phyloP scores from a whole-genome alignment of 2,797 vertebrate species.

The Fundulus diaphanus region DNA sequence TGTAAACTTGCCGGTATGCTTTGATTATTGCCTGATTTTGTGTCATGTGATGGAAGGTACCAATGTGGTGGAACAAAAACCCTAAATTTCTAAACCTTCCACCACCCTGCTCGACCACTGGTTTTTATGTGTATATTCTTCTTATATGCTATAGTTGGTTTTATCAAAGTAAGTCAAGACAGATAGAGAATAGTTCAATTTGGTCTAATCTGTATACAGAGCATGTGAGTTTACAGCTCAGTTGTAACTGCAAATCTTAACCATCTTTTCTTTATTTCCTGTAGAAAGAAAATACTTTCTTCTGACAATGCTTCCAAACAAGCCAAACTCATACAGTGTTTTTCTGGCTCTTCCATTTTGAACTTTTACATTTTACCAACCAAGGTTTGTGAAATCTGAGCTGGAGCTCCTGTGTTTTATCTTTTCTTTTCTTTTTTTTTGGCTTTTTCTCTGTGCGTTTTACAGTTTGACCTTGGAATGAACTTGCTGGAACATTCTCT shows the following conservation, averaged over 20 bases:
- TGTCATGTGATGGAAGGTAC: background rate
- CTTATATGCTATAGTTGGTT: background rate
- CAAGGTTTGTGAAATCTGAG: background rate
- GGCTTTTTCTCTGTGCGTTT: background rate
- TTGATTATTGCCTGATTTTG: background rate
- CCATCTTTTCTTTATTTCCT: background rate
- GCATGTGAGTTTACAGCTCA: background rate
- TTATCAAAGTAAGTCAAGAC: background rate
- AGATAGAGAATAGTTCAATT: background rate
- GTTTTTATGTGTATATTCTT: background rate
- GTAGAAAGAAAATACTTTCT: background rate
- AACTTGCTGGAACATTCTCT: conserved; percentile 3
- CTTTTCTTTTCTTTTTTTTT: too few relatives aligned
- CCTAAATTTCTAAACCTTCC: background rate
- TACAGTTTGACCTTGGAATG: conserved; percentile 1
- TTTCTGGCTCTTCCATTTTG: background rate
- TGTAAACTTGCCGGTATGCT: background rate
- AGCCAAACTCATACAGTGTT: background rate
- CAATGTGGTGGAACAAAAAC: background rate
- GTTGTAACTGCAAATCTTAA: background rate
- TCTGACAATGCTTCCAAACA: background rate
- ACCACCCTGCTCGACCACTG: background rate
- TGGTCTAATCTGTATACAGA: background rate
- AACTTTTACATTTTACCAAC: background rate
- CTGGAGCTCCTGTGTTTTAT: background rate